These are phyloP conservation scores for Drosophila repletoides DNA, from an alignment of 1,140 invertebrate species.

Conservation along the genomic window DNA sequence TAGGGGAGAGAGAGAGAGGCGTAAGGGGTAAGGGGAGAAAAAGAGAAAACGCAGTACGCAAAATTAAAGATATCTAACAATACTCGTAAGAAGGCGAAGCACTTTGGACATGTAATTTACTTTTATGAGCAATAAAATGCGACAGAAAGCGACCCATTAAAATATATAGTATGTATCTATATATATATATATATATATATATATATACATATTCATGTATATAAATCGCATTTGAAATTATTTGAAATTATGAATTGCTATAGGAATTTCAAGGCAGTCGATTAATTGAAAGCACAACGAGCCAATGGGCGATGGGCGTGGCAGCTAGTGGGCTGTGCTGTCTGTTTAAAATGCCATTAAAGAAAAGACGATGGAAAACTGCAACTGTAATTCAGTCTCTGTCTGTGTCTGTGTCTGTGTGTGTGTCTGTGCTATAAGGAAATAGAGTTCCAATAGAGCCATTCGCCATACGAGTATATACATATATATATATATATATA, in stretches of 20 bases:
- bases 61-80: slow-evolving; percentile 3
- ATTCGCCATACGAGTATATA: neutral
- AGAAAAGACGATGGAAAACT: neutral
- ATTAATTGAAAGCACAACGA: slow-evolving; percentile 25
- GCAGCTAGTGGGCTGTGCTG: slow-evolving; percentile 28
- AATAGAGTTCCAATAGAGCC: slow-evolving; percentile 2
- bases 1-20: too few relatives aligned
- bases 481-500: too few relatives aligned
- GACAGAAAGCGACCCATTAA: slow-evolving; percentile 20
- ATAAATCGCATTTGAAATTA: slow-evolving; percentile 48
- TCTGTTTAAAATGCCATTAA: slow-evolving; percentile 69
- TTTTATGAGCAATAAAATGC: slow-evolving; percentile 50
- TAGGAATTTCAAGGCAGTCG: slow-evolving; percentile 24
- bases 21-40: too few relatives aligned
- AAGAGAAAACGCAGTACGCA: slow-evolving; percentile 5
- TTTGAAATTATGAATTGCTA: slow-evolving; percentile 51
- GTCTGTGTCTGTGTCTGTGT: neutral
- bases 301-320: slow-evolving; percentile 27
- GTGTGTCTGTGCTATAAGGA: neutral
- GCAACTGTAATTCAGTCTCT: slow-evolving; percentile 9
- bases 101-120: slow-evolving; percentile 35
- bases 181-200: too few relatives aligned
- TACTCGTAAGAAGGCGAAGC: neutral
- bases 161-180: too few relatives aligned
- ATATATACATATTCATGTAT: too few relatives aligned